Evolutionary conservation across 2,797 vertebrate species (phyloP).

Genomic region (Gadopsis marmoratus): DNA sequence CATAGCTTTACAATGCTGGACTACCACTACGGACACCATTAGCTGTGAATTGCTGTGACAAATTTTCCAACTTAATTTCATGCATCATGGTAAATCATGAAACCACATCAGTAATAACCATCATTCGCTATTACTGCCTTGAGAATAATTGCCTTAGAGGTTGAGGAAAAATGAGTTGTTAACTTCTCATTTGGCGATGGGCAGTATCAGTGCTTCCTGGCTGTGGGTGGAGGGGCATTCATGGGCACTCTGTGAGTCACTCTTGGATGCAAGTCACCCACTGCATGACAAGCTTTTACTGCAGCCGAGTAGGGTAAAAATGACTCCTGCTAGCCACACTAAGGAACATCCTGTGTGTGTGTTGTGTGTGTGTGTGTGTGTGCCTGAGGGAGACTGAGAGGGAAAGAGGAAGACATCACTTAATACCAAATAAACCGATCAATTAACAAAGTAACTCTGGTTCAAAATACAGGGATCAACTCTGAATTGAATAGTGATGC

Average conservation of each 20-base stretch:
- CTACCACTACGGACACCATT: constrained; percentile 64
- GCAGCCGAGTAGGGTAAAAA: constrained; percentile 44
- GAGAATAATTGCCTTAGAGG: constrained; percentile 72
- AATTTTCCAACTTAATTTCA: constrained; percentile 81
- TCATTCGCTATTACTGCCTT: constrained; percentile 65
- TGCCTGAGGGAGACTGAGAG: constrained; percentile 10
- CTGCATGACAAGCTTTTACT: constrained; percentile 58
- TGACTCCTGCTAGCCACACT: constrained; percentile 32
- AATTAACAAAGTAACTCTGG: constrained; percentile 26
- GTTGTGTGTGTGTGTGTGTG: neutral
- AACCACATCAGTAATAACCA: constrained; percentile 72
- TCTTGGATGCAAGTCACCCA: constrained; percentile 64
- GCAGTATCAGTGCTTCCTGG: constrained; percentile 42
- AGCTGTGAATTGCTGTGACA: constrained; percentile 71
- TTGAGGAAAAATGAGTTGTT: constrained; percentile 64
- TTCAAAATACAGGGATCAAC: constrained; percentile 25
- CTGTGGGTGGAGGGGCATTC: constrained; percentile 55
- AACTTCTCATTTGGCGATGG: constrained; percentile 67
- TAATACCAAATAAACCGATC: constrained; percentile 37
- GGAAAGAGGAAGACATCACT: constrained; percentile 7
- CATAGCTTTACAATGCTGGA: constrained; percentile 25
- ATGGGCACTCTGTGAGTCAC: constrained; percentile 57
- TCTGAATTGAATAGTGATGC: constrained; percentile 27
- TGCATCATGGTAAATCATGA: constrained; percentile 79
- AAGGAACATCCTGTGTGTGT: constrained; percentile 14